Conservation (phyloP, 2,113 vertebrate genomes). For the Meleagris gallopavo region DNA sequence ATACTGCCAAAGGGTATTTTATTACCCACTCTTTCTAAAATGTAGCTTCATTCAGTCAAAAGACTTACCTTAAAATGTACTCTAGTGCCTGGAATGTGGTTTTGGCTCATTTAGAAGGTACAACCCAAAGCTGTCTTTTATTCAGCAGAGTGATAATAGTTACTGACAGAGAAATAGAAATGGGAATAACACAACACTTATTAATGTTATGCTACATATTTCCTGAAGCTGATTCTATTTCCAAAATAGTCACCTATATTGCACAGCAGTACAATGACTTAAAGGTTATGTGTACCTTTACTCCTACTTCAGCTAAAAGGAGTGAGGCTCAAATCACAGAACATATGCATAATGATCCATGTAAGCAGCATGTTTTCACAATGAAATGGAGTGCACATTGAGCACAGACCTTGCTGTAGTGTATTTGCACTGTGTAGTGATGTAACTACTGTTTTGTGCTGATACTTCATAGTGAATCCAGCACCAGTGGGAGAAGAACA, state of each 20-base stretch:
- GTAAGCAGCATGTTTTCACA: background rate
- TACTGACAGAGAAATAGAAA: background rate
- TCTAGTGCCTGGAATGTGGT: background rate
- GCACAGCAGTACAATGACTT: background rate
- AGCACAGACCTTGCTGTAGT: background rate
- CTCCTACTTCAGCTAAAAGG: background rate
- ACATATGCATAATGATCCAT: background rate
- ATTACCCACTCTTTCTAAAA: background rate
- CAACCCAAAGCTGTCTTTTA: background rate
- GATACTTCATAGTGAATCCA: background rate
- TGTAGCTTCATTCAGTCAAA: background rate
- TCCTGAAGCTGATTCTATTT: background rate
- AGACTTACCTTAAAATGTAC: background rate
- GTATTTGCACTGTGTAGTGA: background rate
- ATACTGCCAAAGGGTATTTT: background rate
- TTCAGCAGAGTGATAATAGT: background rate
- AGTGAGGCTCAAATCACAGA: background rate
- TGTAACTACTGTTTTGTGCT: background rate
- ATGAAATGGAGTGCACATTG: background rate
- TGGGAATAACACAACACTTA: background rate
- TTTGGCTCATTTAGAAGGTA: background rate
- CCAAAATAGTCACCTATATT: background rate
- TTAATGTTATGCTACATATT: background rate
- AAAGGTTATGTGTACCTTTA: background rate
- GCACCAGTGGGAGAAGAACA: background rate